A percentile compares a stretch with the other conserved stretches of the same genome.
Evolutionary conservation across 2,113 vertebrate genomes (phyloP).

Genomic region (Sialia sialis): DNA sequence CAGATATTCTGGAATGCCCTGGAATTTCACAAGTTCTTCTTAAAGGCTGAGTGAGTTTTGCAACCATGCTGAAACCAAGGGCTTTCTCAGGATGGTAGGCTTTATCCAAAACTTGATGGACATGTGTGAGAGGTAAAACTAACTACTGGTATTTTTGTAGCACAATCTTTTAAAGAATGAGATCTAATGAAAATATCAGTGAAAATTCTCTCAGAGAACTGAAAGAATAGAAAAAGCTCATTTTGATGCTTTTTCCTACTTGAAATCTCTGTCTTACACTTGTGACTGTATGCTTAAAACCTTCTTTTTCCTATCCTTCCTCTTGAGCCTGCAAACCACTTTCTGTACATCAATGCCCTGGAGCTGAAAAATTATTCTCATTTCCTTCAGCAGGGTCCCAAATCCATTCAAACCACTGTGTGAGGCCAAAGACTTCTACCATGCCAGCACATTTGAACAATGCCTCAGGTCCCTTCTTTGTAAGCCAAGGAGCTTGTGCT

Average conservation of each 20-base stretch:
- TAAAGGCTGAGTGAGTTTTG: neutral
- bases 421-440: neutral
- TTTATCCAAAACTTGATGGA: neutral
- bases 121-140: neutral
- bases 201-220: neutral
- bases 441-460: neutral
- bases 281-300: neutral
- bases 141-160: neutral
- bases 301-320: neutral
- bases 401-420: neutral
- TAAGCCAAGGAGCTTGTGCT: neutral
- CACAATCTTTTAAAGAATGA: neutral
- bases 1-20: neutral
- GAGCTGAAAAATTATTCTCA: neutral
- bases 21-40: neutral
- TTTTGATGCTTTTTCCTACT: neutral
- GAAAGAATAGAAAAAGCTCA: neutral
- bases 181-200: neutral
- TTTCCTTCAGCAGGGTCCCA: neutral
- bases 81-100: neutral
- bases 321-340: neutral
- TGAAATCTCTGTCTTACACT: neutral
- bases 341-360: neutral
- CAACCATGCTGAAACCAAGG: neutral
- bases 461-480: neutral